These are phyloP conservation scores for Channa striata DNA, from an alignment of 2,797 vertebrate species.

Conservation along the genomic window DNA sequence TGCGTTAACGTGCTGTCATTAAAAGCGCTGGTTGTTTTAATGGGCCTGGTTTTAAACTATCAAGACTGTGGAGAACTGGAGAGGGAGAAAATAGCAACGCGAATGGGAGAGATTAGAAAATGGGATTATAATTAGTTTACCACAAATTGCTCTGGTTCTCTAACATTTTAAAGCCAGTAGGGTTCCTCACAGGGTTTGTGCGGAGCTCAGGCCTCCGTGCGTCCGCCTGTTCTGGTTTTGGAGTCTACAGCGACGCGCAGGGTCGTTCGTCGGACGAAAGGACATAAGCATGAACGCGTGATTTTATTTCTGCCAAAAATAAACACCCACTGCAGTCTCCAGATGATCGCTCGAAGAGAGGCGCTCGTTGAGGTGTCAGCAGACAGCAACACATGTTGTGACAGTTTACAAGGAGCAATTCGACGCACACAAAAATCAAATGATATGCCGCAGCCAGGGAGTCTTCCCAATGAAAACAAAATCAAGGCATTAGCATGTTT, in stretches of 20 bases:
- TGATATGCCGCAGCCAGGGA: conserved; percentile 79
- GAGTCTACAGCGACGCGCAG: conserved; percentile 58
- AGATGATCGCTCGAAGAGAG: conserved; percentile 78
- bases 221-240: conserved; percentile 46
- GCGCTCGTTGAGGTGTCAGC: conserved; percentile 69
- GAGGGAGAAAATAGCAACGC: conserved; percentile 40
- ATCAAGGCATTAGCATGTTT: conserved; percentile 84
- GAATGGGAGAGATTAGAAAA: conserved; percentile 58
- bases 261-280: conserved; percentile 60
- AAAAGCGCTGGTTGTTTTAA: conserved; percentile 72
- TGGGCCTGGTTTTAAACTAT: conserved; percentile 64
- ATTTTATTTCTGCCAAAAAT: conserved; percentile 78
- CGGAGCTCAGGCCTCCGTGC: neutral
- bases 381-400: conserved; percentile 79
- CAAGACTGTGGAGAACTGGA: conserved; percentile 32
- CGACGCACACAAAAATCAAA: conserved; percentile 82
- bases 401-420: conserved; percentile 75
- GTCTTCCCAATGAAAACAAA: conserved; percentile 79
- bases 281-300: conserved; percentile 74
- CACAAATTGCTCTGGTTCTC: conserved; percentile 55
- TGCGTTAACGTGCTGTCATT: conserved; percentile 73
- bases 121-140: conserved; percentile 71
- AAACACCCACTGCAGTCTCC: conserved; percentile 70
- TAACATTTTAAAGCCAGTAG: conserved; percentile 32
- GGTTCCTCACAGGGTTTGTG: conserved; percentile 45